Base-by-base conservation (phyloP, 2,888 invertebrate genomes). In the Andrena haemorrhoa region DNA sequence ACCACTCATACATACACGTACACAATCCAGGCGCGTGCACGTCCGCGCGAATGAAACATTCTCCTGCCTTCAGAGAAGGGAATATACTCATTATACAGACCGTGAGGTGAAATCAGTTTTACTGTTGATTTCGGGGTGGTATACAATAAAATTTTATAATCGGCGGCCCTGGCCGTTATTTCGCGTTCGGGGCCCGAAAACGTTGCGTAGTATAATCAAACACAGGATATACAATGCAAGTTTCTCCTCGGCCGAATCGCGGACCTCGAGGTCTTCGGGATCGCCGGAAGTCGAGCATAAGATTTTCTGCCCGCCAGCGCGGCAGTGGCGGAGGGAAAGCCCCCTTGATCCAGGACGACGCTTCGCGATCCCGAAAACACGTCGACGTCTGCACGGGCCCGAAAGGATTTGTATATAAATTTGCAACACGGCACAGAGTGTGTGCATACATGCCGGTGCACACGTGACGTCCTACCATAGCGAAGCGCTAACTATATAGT, bases 191-290 rank as follows among this genome's bases (percentile, higher is more conserved):
- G 90, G 87, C 85, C 86, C 87, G 78, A 86, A 90, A 90, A 91
- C 90, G 91, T 93, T 92, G 92, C 93, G 92, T 93, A 92, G 92
- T 93, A 93, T 93, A 93, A 93, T 93, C 93, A 92, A 92, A 92
- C 90, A 90, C 89, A 89, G 90, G 90, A 91, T 89, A 83, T 83
- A 87, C 87, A 89, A 89, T 89, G 88, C 89, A 89, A 91, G 87
- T 89, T 90, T 91, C 76, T 76, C 86, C 83, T 86, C 88, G 74
- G 70, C 71, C 33, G 26, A 49, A 20, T 33, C 29, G 87, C 90
- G 88, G 89, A 82, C 91, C 65, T 75, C 79, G 82, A 77, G 63
- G 79, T 73, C 58, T 33, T 77, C 79, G 75, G 76, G 73, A 85
- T 85, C 72, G 85, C 58, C 79, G 47, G 56, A 68, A 60, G 71